Evolutionary conservation across 2,888 invertebrate genomes (phyloP).

Genomic region (Rhamnusium bicolor): DNA sequence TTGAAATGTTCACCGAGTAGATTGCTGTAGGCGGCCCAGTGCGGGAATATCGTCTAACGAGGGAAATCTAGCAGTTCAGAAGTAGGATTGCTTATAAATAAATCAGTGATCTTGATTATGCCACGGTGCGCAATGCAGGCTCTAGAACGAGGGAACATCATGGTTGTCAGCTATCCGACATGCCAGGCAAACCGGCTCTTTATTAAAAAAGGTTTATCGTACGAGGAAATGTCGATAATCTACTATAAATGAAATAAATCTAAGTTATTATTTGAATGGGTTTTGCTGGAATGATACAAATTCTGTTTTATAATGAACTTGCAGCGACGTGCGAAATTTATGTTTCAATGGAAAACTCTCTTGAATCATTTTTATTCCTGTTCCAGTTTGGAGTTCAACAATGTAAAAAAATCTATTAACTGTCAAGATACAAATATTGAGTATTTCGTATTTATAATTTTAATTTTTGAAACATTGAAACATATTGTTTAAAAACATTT

Average conservation of each 20-base stretch:
- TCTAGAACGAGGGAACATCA: neutral
- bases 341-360: neutral
- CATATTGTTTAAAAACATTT: no score
- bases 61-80: slow-evolving; percentile 35
- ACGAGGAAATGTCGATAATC: slow-evolving; percentile 18
- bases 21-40: slow-evolving; percentile 17
- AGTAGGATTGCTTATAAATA: slow-evolving; percentile 38
- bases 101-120: slow-evolving; percentile 32
- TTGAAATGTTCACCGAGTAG: slow-evolving; percentile 12
- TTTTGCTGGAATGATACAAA: neutral
- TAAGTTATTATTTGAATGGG: slow-evolving; percentile 18
- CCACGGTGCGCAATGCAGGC: slow-evolving; percentile 17
- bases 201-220: slow-evolving; percentile 34
- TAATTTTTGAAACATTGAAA: no score
- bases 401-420: neutral
- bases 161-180: slow-evolving; percentile 1
- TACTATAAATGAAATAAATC: slow-evolving; percentile 26
- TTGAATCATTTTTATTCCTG: slow-evolving; percentile 6
- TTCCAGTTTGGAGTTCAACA: neutral
- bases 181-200: slow-evolving; percentile 3
- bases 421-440: neutral
- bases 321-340: neutral
- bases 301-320: neutral
- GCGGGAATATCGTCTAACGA: slow-evolving; percentile 32
- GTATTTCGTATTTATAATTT: no score